Base-by-base conservation (phyloP, 2,113 vertebrate genomes). In the Callospermophilus lateralis region DNA sequence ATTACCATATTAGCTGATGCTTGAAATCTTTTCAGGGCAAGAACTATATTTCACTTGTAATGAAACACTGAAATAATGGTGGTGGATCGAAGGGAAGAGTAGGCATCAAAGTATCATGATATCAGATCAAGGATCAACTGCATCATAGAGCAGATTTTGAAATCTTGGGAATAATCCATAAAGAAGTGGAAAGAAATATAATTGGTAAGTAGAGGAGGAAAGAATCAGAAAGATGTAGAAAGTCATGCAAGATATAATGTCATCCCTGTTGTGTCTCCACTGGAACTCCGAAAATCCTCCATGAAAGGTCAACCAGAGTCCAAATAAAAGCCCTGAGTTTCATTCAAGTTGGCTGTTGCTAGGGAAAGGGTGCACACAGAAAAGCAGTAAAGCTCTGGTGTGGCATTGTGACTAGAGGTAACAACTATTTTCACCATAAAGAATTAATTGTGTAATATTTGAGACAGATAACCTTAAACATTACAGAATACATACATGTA, bases 161-260 rank as follows among this genome's bases (percentile, higher is more conserved):
- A 76, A 37, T 95, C 12, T 96, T 15, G n/a, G 77, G 26, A 95
- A 45, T 65, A 58, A 76, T 72, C 72, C 72, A 91, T n/a, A 91
- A 80, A 28, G 95, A 88, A 80, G 13, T 81, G 12, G 22, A 94
- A 84, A 74, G 30, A 86, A 90, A 73, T 39, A 74, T 67, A 92
- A 30, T 22, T 79, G 73, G 83, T 63, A 72, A 70, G 1, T 28
- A 68, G 37, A 90, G 51, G 34, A 95, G 32, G 68, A 30, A 67
- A 63, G 11, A 92, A 5, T 15, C 26, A 37, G 45, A 67, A 93
- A 92, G 4, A 3, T 77, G 58, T 4, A 86, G n/a, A 87, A 87
- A 34, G 11, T 28, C 83, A 1, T 74, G 4, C 7, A 67, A 19
- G 19, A 22, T 13, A 58, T 51, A 72, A 8, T 84, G 55, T 76